Base-by-base conservation (phyloP, 2,888 invertebrate genomes). In the Gibbula magus region DNA sequence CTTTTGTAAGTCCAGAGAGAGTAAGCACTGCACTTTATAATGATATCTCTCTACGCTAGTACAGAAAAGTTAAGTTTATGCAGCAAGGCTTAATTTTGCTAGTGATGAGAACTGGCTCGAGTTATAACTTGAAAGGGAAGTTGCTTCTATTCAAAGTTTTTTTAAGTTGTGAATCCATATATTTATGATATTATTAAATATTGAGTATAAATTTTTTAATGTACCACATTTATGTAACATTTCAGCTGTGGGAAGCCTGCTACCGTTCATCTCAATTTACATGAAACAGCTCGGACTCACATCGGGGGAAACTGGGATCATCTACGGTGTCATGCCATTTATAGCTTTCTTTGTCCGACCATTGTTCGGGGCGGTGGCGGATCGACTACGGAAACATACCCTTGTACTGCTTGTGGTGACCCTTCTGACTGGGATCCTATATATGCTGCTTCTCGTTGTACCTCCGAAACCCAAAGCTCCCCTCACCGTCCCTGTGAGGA, bases 241-340 rank as follows among this genome's bases (percentile, higher is more conserved):
- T 94, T 39, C 93, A 97, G 97, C 96, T 86, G 94, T 97, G 89
- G 96, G 97, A 85, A 96, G 96, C 88, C 94, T 97, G 84, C 95
- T 96, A 89, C 96, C 97, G 8, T 96, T 96, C 93, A 95, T 97
- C 83, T 95, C 96, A 22, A 94, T 96, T 81, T 96, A 96, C 93
- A 96, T 96, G 95, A 93, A 94, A 83, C 94, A 94, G 81, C 94
- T 95, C 84, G 97, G 97, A 0, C 92, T 98, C 85, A 95, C 95
- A 77, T 93, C 95, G 83, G 94, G 95, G 77, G 96, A 97, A 92
- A 95, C 96, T 51, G 95, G 96, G 25, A 94, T 96, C 79, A 95
- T 97, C 88, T 96, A 96, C 79, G 95, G 96, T 66, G 94, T 96
- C 78, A 95, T 96, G 32, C 96, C 97, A 5, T 95, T 96, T 87